Evolutionary conservation across 2,888 invertebrate species (phyloP), one percentile per base, ranked within the genome.

Genomic region (Glyphotaelius pellucidus): DNA sequence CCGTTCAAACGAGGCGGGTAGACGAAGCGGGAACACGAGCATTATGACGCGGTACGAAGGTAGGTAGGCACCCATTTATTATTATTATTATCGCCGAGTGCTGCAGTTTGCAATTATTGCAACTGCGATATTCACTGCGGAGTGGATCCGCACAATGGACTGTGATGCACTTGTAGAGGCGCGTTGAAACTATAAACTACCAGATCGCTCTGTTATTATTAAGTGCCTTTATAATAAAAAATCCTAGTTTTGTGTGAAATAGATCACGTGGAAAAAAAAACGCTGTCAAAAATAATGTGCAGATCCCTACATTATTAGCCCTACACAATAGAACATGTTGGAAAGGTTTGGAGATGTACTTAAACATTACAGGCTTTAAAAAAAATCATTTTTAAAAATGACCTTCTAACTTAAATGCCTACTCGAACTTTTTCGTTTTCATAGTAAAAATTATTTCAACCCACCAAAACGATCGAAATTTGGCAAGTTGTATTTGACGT

Each of bases 31-130:
- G 30, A 5, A 81, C 32, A 30, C 81, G 30, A 7, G 85, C 30
- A 87, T 87, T 15, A 25, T 67, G 67, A 87, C 67, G 67, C 67
- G 52, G 67, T 31, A 30, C 15, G 19, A 25, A 67, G 25, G 67
- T 47, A 2, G 83, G 83, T 32, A 83, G 83, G 86, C 25, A 67
- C 67, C 25, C 87, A 30, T 87, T 67, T 67, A 31, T 87, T 67
- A 86, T 31, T 67, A 86, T 31, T 67, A 67, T 86, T 42, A 67
- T 87, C 87, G 31, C 3, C 67, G 52, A 87, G 52, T 35, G 67
- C n/a, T 19, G 67, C 87, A 52, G n/a, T 52, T 47, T 15, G 47
- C 47, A 47, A 47, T 47, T 47, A 42, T 52, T 47, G n/a, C 87
- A 52, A 42, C 52, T 9, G 52, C 31, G 87, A 67, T 87, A 31